Evolutionary conservation across 2,888 invertebrate species (phyloP), one percentile per base, ranked within the genome.

Genomic region (Athrips mouffetella): DNA sequence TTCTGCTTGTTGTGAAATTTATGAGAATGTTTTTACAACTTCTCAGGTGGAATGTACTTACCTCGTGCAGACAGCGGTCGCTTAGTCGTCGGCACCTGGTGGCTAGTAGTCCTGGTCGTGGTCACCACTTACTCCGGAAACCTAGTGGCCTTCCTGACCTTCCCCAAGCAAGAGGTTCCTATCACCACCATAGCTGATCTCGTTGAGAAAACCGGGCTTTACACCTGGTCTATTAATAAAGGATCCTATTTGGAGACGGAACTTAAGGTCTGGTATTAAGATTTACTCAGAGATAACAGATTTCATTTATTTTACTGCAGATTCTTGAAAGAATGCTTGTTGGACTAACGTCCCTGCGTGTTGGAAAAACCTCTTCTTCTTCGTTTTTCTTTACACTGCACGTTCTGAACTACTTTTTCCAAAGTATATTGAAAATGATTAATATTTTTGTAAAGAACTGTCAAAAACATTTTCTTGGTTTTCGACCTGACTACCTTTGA

Each of bases 91-190:
- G 96, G 96, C 0, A 92, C 95, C 1, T 98, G 97, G 97, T 97
- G 97, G 97, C 76, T 97, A 41, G 95, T 96, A 1, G 96, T 97
- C 0, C 89, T 97, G 53, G 94, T 97, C 0, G 90, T 97, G 15
- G 94, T 97, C 0, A 97, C 97, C 13, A 96, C 96, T 0, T 98
- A 97, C 73, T 96, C 96, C 47, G 97, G 97, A 1, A 97, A 96
- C 80, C 89, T 98, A 59, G 97, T 97, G 0, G 97, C 97, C 0
- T 97, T 97, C 75, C 90, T 97, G 33, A 97, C 97, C 0, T 97
- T 97, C 70, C 97, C 97, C 0, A 94, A 94, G 73, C 92, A 93
- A 66, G 93, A 94, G 72, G 85, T 90, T 25, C 91, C 94, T 0
- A 91, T 96, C 20, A 91, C 92, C 2, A 92, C 91, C 0, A 76